Base-by-base conservation (phyloP, 2,888 invertebrate species). In the Lydus trimaculatus region DNA sequence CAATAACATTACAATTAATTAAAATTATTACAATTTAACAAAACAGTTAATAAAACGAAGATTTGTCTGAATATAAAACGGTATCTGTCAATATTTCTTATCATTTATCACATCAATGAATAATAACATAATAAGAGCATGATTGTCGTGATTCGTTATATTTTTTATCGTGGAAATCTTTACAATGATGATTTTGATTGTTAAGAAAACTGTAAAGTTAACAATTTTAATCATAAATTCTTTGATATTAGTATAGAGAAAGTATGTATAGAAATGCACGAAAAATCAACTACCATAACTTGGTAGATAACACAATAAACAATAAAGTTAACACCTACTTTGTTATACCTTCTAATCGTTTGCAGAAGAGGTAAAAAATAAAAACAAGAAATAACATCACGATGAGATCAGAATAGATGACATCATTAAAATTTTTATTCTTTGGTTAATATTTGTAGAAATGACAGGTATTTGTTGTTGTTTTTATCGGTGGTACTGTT, bases 401-500 rank as follows among this genome's bases (percentile, higher is more conserved):
- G 23, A 31, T 61, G 61, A 61, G 61, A 36, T 61, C 61, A 61
- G 23, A 39, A 33, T 56, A 25, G 11, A 56, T 61, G 61, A 61
- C 61, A 61, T 61, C 61, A 61, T n/a, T 61, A 13, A 13, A 5
- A n/a, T 43, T 43, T 43, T 43, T 43, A 1, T 43, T 31, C 20
- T 0, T 17, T 15, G 2, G 15, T 39, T 33, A 31, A 36, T 33
- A 25, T 61, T 25, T 25, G 4, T 9, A 36, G 5, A 61, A 36
- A 39, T 39, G 9, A 28, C 59, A 36, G 36, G 13, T 61, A 61
- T 20, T 61, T 39, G 39, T 56, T 23, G 56, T 25, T 56, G 25
- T 56, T 56, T 23, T 56, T 15, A 56, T 48, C 20, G 20, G 1
- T 9, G 7, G 15, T 43, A 43, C 43, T 43, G 43, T 43, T 43